phyloP scores from a whole-genome alignment of 37 sponge, comb jelly and placozoan genomes.

The Crambe crambe region DNA sequence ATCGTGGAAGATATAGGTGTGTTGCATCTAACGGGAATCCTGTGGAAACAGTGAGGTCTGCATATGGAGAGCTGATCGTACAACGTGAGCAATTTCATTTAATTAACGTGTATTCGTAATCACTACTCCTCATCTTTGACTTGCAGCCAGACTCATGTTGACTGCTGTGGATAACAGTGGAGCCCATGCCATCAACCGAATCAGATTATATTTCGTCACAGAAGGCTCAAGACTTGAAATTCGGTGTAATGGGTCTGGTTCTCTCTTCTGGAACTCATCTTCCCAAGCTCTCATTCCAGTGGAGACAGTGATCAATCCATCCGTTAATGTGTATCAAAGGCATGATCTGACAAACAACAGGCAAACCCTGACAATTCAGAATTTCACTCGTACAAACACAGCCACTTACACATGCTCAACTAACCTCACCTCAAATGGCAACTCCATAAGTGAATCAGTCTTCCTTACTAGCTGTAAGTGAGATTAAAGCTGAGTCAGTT shows the following conservation, averaged over 20 bases:
- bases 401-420: slow-evolving; percentile 5
- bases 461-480: slow-evolving; percentile 31
- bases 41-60: background rate
- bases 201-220: background rate
- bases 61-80: background rate
- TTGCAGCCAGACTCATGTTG: background rate
- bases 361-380: background rate
- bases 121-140: background rate
- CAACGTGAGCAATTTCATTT: slow-evolving; percentile 1
- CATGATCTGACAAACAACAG: background rate
- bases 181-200: background rate
- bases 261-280: background rate
- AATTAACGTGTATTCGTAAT: background rate
- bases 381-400: background rate
- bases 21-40: slow-evolving; percentile 1
- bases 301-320: background rate
- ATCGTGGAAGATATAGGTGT: slow-evolving; percentile 28
- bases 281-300: background rate
- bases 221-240: background rate
- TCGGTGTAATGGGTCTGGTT: background rate
- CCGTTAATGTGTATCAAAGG: background rate
- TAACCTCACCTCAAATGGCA: background rate
- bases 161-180: background rate
- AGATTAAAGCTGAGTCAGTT: too few relatives aligned
- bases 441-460: background rate